Percentiles rank a stretch among this genome's conserved stretches.
phyloP scores from a whole-genome alignment of 2,797 vertebrate genomes.

The Characodon lateralis region DNA sequence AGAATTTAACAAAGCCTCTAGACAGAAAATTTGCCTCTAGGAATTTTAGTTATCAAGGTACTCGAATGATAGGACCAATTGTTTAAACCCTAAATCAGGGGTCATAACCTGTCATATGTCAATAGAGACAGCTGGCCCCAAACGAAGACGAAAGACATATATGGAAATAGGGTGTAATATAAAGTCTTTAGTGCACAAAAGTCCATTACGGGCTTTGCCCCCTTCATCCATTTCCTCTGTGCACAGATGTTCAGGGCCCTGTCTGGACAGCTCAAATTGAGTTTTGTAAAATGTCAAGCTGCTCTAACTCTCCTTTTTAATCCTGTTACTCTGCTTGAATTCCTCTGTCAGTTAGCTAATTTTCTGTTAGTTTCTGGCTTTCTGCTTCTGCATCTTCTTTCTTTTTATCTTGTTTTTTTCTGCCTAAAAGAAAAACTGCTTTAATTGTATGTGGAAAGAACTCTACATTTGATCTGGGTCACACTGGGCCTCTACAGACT shows the following conservation, averaged over 20 bases:
- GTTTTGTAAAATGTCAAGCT: slow-evolving; percentile 73
- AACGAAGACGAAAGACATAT: neutral
- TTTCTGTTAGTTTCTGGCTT: slow-evolving; percentile 32
- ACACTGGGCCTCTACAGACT: neutral
- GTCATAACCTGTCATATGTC: neutral
- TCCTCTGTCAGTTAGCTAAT: slow-evolving; percentile 59
- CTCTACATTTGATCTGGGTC: neutral
- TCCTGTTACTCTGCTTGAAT: slow-evolving; percentile 60
- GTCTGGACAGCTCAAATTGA: slow-evolving; percentile 69
- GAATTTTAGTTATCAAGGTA: too few relatives aligned
- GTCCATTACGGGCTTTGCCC: slow-evolving; percentile 23
- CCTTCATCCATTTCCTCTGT: slow-evolving; percentile 35
- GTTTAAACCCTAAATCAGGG: neutral
- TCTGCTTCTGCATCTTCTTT: neutral
- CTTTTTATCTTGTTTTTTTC: neutral
- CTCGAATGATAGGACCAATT: too few relatives aligned
- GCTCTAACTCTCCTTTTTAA: slow-evolving; percentile 50
- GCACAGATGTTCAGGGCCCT: slow-evolving; percentile 33
- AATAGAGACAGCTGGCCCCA: neutral
- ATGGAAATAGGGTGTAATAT: neutral
- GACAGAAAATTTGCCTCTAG: too few relatives aligned
- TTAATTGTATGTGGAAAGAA: neutral
- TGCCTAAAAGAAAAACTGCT: slow-evolving; percentile 6
- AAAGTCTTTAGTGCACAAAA: slow-evolving; percentile 1
- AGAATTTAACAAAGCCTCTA: too few relatives aligned